These are phyloP conservation scores for Rhagoletis pomonella DNA, from an alignment of 1,140 invertebrate species.

Conservation along the genomic window DNA sequence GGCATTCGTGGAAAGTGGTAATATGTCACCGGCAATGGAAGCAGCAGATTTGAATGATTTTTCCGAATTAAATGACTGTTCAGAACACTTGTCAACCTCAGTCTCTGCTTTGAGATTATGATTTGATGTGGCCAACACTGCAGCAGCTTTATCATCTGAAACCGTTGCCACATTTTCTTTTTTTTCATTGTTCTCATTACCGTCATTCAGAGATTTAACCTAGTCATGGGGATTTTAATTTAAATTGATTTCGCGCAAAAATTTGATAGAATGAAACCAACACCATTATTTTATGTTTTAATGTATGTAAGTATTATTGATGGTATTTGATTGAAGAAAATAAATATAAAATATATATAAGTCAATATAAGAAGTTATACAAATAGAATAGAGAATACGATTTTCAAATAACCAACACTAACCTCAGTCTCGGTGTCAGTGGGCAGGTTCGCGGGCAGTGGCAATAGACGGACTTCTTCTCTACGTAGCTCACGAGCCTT, in stretches of 20 bases:
- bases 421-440: constrained; percentile 87
- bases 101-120: constrained; percentile 44
- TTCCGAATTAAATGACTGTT: constrained; percentile 61
- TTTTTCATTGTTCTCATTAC: constrained; percentile 65
- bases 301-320: constrained; percentile 45
- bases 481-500: constrained; percentile 80
- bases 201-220: constrained; percentile 25
- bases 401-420: constrained; percentile 62
- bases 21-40: background rate
- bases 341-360: constrained; percentile 54
- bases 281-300: constrained; percentile 61
- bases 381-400: background rate
- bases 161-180: constrained; percentile 62
- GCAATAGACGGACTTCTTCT: constrained; percentile 81
- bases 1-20: background rate
- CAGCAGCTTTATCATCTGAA: background rate
- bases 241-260: constrained; percentile 6
- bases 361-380: background rate
- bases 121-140: background rate
- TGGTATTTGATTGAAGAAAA: constrained; percentile 52
- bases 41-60: constrained; percentile 68
- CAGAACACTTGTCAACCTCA: constrained; percentile 54
- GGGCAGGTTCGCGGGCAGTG: constrained; percentile 77
- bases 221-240: constrained; percentile 18
- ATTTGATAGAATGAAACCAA: constrained; percentile 63